phyloP scores from a whole-genome alignment of 2,888 invertebrate species.

The Cantharis nigra region DNA sequence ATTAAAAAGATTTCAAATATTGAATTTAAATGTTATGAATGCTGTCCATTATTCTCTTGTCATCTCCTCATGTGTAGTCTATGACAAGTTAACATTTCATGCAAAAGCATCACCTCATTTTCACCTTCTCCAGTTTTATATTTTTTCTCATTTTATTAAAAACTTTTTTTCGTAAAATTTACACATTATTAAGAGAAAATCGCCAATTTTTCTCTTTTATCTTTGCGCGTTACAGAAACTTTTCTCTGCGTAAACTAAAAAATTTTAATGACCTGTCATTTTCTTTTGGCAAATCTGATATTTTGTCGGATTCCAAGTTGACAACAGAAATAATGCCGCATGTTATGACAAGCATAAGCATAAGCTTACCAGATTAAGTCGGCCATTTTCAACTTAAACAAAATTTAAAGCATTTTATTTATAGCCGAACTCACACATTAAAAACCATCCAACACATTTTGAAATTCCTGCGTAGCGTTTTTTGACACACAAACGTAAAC shows the following conservation, averaged over 20 bases:
- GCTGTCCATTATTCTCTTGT: slow-evolving; percentile 25
- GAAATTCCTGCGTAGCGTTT: background rate
- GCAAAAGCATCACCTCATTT: slow-evolving; percentile 9
- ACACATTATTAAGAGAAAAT: background rate
- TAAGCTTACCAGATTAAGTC: slow-evolving; percentile 23
- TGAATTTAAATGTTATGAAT: slow-evolving; percentile 26
- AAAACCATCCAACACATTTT: background rate
- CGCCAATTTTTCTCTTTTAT: background rate
- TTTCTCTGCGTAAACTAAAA: background rate
- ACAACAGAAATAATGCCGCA: background rate
- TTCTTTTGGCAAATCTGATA: slow-evolving; percentile 3
- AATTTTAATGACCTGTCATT: slow-evolving; percentile 12
- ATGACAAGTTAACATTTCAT: slow-evolving; percentile 18
- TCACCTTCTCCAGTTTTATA: slow-evolving; percentile 14
- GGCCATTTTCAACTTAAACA: slow-evolving; percentile 25
- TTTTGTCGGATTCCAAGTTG: slow-evolving; percentile 2
- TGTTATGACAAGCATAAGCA: background rate
- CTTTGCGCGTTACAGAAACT: background rate
- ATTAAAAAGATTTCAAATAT: slow-evolving; percentile 22
- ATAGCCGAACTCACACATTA: slow-evolving; percentile 16
- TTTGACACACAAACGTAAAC: background rate
- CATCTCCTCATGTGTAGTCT: slow-evolving; percentile 18
- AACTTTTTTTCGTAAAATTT: background rate
- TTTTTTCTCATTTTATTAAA: slow-evolving; percentile 9
- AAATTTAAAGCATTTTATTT: slow-evolving; percentile 25